Evolutionary conservation across 2,888 invertebrate genomes (phyloP).

Genomic region (Lasioglossum morio): DNA sequence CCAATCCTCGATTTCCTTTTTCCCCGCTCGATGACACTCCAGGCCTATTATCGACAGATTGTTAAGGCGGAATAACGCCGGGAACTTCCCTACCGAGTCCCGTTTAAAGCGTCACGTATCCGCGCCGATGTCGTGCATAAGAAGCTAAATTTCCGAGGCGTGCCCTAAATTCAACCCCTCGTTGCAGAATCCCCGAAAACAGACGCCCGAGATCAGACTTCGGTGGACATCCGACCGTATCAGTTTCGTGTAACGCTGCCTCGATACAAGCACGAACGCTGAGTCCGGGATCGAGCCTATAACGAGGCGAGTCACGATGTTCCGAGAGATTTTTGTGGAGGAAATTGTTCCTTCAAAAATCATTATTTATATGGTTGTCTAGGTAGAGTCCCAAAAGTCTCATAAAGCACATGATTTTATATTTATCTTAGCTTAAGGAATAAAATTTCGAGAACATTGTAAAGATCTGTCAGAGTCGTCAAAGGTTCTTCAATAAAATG

Average conservation of each 20-base stretch:
- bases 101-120: conserved; percentile 57
- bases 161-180: conserved; percentile 40
- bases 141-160: conserved; percentile 50
- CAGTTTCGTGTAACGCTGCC: not conserved
- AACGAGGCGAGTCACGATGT: too few species aligned
- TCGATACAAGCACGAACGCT: not conserved
- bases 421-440: too few species aligned
- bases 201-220: not conserved
- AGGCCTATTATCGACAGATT: conserved; percentile 64
- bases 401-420: too few species aligned
- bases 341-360: too few species aligned
- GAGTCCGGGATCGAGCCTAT: not conserved
- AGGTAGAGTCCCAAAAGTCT: too few species aligned
- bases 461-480: too few species aligned
- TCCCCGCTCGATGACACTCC: conserved; percentile 57
- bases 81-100: not conserved
- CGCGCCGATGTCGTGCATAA: conserved; percentile 43
- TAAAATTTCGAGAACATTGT: too few species aligned
- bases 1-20: conserved; percentile 71
- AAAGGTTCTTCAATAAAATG: too few species aligned
- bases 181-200: not conserved
- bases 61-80: conserved; percentile 59
- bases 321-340: too few species aligned
- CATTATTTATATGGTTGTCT: too few species aligned
- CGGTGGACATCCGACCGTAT: not conserved